Conservation (phyloP, 1,140 invertebrate genomes). For the Apis cerana region DNA sequence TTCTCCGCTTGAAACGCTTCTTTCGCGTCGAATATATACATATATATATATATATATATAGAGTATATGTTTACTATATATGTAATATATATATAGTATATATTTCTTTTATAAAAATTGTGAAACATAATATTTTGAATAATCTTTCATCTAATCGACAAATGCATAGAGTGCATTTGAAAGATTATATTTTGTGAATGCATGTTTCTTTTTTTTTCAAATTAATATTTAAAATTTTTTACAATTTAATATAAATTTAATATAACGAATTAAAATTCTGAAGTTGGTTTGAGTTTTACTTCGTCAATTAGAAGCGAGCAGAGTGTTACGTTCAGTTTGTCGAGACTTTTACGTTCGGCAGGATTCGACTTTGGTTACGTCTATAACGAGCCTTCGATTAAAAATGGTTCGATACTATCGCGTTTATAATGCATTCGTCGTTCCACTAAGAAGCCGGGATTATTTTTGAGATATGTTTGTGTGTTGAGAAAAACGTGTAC, state of each 20-base stretch:
- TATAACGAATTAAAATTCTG: conserved; percentile 1
- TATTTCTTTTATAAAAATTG: too few relatives aligned
- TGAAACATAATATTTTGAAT: too few relatives aligned
- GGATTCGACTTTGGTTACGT: conserved; percentile 17
- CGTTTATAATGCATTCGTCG: conserved; percentile 49
- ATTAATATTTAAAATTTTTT: too few relatives aligned
- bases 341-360: conserved; percentile 25
- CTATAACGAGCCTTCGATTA: conserved; percentile 45
- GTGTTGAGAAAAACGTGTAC: conserved; percentile 77
- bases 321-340: not conserved
- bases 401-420: conserved; percentile 42
- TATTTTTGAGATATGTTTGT: conserved; percentile 77
- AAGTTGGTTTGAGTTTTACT: not conserved
- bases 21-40: not conserved
- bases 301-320: not conserved
- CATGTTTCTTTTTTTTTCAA: too few relatives aligned
- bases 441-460: conserved; percentile 73
- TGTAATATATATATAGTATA: too few relatives aligned
- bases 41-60: too few relatives aligned
- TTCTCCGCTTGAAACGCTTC: not conserved
- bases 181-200: too few relatives aligned
- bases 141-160: too few relatives aligned
- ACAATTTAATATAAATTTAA: too few relatives aligned
- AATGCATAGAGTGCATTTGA: too few relatives aligned
- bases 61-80: too few relatives aligned